Evolutionary conservation across 2,113 vertebrate species (phyloP).

Genomic region (Actinemys pallida): DNA sequence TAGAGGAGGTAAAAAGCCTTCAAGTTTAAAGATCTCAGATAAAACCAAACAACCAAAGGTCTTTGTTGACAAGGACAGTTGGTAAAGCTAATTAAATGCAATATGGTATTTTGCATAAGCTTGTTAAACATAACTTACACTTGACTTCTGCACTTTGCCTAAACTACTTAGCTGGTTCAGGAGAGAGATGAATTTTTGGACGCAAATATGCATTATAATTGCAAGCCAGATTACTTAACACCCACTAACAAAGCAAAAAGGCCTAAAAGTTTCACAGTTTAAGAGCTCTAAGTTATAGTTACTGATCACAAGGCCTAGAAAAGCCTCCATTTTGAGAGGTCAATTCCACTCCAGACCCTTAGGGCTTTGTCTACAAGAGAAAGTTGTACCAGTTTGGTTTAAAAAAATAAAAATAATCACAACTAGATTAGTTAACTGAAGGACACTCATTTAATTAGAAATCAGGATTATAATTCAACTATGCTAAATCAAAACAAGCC

Average conservation of each 20-base stretch:
- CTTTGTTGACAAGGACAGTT: rapidly evolving
- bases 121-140: not conserved
- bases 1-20: not conserved
- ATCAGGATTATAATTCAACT: not conserved
- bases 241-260: not conserved
- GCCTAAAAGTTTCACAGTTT: not conserved
- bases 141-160: not conserved
- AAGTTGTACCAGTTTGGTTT: not conserved
- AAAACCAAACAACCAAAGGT: slow-evolving; percentile 17
- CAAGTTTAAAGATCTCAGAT: not conserved
- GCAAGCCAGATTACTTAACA: not conserved
- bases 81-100: not conserved
- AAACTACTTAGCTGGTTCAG: not conserved
- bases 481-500: not conserved
- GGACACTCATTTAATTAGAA: not conserved
- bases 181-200: not conserved
- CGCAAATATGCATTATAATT: not conserved
- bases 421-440: not conserved
- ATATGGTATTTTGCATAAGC: not conserved
- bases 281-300: not conserved
- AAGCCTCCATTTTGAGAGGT: not conserved
- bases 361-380: not conserved
- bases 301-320: not conserved
- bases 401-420: too few species aligned
- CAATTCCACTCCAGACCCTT: not conserved